Conservation (phyloP, 2,113 vertebrate genomes). For the Indri indri region DNA sequence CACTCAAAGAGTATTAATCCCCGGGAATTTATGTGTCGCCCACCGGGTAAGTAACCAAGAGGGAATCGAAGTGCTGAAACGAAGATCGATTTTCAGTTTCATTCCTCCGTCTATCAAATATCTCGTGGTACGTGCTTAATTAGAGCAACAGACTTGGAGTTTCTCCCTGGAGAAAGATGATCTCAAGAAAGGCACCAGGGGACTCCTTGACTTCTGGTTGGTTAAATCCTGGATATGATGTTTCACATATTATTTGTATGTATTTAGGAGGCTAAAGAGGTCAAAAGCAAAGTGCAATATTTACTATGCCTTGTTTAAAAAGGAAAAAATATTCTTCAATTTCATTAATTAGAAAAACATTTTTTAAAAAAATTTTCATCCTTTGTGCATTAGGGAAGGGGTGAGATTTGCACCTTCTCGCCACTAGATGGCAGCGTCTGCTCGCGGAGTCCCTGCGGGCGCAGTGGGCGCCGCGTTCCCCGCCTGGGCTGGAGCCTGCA, state of each 20-base stretch:
- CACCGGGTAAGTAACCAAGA: neutral
- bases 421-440: constrained; percentile 53
- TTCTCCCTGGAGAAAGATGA: too few species aligned
- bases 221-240: neutral
- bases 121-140: too few species aligned
- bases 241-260: neutral
- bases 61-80: neutral
- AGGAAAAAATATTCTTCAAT: neutral
- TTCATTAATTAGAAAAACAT: neutral
- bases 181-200: neutral
- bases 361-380: neutral
- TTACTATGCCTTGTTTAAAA: neutral
- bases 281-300: neutral
- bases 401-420: neutral
- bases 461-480: neutral
- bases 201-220: neutral
- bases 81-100: too few species aligned
- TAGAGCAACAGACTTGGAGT: neutral
- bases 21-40: neutral
- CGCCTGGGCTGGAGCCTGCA: neutral
- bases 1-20: too few species aligned
- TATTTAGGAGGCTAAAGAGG: neutral
- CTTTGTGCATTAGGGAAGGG: neutral
- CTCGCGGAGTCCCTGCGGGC: neutral
- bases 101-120: too few species aligned